Evolutionary conservation across 2,888 invertebrate species (phyloP).

Genomic region (Tachina grossa): DNA sequence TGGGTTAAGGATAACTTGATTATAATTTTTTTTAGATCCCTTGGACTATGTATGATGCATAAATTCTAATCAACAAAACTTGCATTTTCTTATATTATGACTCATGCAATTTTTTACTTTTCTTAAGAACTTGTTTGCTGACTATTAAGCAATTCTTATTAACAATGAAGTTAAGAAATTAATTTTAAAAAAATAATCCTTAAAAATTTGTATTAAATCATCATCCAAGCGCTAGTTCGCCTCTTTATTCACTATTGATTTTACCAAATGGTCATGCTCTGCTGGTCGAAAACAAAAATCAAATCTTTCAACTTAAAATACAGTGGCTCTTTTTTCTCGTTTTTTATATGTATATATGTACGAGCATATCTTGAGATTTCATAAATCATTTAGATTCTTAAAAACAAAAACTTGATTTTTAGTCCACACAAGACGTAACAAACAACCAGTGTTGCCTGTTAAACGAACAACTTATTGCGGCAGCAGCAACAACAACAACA

Average conservation of each 20-base stretch:
- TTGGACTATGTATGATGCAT: too few species aligned
- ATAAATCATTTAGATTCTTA: constrained; percentile 43
- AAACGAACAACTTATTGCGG: constrained; percentile 35
- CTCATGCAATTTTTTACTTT: too few species aligned
- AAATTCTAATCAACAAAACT: too few species aligned
- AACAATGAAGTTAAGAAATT: too few species aligned
- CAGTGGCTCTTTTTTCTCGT: constrained; percentile 7
- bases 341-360: neutral
- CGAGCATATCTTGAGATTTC: constrained; percentile 7
- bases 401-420: constrained; percentile 51
- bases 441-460: constrained; percentile 20
- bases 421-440: constrained; percentile 50
- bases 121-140: too few species aligned
- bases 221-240: neutral
- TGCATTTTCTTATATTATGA: too few species aligned
- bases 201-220: neutral
- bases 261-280: neutral
- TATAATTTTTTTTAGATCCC: too few species aligned
- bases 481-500: constrained; percentile 14
- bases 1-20: too few species aligned
- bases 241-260: neutral
- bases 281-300: neutral
- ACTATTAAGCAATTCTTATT: too few species aligned
- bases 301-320: constrained; percentile 3
- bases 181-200: neutral